Evolutionary conservation across 2,888 invertebrate species (phyloP).

Genomic region (Tipula lateralis): DNA sequence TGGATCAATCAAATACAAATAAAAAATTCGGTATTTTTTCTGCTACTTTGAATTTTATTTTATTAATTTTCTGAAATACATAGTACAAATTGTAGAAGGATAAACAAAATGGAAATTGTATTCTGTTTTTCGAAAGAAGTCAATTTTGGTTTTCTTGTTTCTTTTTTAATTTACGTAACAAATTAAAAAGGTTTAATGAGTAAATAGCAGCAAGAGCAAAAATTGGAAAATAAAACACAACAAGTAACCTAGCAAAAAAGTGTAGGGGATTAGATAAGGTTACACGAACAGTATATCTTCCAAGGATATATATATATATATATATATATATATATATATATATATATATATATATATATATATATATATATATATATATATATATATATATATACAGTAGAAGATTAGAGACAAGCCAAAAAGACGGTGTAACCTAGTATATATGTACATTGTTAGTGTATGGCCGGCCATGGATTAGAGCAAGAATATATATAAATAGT

Average conservation of each 20-base stretch:
- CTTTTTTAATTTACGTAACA: background rate
- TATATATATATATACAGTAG: background rate
- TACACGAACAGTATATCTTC: constrained; percentile 4
- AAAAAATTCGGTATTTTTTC: background rate
- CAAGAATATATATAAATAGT: background rate
- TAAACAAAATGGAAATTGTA: background rate
- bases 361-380: background rate
- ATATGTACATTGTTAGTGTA: background rate
- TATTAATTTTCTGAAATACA: background rate
- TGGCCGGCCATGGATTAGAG: background rate
- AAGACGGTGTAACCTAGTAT: background rate
- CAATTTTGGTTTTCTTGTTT: background rate
- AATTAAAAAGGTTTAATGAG: constrained; percentile 24
- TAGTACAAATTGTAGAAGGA: background rate
- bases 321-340: background rate
- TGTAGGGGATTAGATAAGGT: background rate
- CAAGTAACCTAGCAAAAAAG: background rate
- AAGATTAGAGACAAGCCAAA: background rate
- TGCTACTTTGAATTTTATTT: background rate
- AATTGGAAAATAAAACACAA: constrained; percentile 11
- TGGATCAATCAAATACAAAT: background rate
- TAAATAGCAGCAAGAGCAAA: constrained; percentile 19
- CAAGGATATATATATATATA: background rate
- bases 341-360: background rate
- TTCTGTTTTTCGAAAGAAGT: background rate